Evolutionary conservation across 2,113 vertebrate species (phyloP).

Genomic region (Cyanoliseus patagonus): DNA sequence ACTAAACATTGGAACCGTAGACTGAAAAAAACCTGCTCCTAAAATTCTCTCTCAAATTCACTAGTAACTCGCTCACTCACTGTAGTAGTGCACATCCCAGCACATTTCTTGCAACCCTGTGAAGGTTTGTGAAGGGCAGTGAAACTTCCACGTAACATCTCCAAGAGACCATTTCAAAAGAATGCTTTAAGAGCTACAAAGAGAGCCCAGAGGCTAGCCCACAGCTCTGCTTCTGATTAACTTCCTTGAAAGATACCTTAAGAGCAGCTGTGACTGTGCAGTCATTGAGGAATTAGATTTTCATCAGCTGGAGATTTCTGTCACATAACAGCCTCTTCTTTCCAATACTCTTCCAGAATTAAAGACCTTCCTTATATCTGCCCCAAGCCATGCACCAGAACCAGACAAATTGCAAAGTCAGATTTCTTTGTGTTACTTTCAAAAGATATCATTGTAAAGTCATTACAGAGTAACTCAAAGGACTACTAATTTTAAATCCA

Average conservation of each 20-base stretch:
- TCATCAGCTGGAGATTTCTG: background rate
- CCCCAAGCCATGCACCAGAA: background rate
- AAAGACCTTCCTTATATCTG: background rate
- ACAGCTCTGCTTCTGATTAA: background rate
- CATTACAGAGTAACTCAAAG: background rate
- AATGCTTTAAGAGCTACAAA: background rate
- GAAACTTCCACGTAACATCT: background rate
- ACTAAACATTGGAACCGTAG: background rate
- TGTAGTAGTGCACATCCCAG: accelerated
- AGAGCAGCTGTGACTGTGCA: background rate
- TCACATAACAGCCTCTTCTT: background rate
- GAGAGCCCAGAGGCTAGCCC: background rate
- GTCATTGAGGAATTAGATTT: background rate
- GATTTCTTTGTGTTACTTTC: background rate
- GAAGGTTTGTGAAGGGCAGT: background rate
- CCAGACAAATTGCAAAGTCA: background rate
- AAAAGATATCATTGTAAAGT: background rate
- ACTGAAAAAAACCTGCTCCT: background rate
- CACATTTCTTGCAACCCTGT: background rate
- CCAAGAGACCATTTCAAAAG: background rate
- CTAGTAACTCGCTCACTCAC: background rate
- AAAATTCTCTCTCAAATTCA: background rate
- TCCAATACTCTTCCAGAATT: background rate
- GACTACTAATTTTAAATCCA: background rate
- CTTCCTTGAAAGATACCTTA: background rate